Evolutionary conservation across 35 echinoderm and acorn worm genomes (phyloP).

Genomic region (Acanthaster planci): DNA sequence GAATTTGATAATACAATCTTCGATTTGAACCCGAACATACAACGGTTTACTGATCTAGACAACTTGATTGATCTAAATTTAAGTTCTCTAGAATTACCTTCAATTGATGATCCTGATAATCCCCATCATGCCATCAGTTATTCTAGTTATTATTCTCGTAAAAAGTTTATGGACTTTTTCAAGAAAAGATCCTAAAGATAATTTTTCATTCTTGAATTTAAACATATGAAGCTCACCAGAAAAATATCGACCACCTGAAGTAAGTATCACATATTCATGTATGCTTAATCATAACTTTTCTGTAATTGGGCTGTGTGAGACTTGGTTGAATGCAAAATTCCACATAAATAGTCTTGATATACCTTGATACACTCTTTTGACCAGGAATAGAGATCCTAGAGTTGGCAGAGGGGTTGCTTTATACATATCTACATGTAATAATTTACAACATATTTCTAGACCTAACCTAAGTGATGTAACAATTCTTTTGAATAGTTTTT

Average conservation of each 20-base stretch:
- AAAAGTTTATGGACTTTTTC: not conserved
- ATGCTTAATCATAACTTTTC: not conserved
- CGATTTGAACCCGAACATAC: not conserved
- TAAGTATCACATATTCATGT: not conserved
- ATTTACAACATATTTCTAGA: not conserved
- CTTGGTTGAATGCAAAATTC: not conserved
- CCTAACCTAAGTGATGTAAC: not conserved
- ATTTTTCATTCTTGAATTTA: not conserved
- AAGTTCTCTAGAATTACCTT: not conserved
- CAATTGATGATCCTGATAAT: not conserved
- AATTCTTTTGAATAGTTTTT: not conserved
- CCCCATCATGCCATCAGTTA: not conserved
- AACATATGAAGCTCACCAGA: not conserved
- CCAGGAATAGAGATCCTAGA: not conserved
- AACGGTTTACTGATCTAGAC: not conserved
- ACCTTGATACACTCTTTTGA: not conserved
- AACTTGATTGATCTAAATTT: not conserved
- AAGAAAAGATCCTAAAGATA: not conserved
- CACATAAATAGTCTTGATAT: not conserved
- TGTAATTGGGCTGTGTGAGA: not conserved
- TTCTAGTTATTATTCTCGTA: not conserved
- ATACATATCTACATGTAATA: not conserved
- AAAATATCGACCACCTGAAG: not conserved
- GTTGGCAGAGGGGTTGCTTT: not conserved
- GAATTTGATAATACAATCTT: not conserved